Conservation (phyloP, 2,797 vertebrate genomes). For the Crypturellus tataupa region DNA sequence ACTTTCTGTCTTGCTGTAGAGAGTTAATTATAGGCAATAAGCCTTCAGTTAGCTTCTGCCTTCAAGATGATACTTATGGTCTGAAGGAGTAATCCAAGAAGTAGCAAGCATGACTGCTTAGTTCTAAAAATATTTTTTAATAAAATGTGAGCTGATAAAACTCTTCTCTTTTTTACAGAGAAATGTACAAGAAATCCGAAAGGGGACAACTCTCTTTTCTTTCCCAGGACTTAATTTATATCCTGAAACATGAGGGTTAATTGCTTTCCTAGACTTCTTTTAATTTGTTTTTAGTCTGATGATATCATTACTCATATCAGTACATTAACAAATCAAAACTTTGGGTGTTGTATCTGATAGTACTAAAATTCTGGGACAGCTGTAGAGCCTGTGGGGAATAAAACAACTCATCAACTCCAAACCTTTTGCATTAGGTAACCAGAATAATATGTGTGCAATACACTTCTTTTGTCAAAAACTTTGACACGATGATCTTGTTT, state of each 20-base stretch:
- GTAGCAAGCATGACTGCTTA: background rate
- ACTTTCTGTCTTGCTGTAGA: background rate
- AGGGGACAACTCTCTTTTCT: background rate
- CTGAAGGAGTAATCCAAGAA: background rate
- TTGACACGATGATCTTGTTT: background rate
- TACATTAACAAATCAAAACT: background rate
- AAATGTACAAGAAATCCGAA: constrained; percentile 8
- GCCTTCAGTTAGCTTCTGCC: background rate
- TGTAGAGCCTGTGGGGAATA: constrained; percentile 39
- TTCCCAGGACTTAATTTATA: background rate
- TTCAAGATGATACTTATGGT: background rate
- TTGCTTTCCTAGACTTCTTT: background rate
- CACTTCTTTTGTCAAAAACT: background rate
- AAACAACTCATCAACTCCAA: background rate
- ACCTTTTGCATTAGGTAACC: constrained; percentile 8
- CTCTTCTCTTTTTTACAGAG: background rate
- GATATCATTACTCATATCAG: background rate
- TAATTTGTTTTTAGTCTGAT: background rate
- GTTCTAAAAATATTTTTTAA: background rate
- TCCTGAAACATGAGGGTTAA: background rate
- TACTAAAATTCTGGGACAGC: constrained; percentile 2
- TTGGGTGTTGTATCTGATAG: background rate
- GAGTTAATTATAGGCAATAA: background rate
- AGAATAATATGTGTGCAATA: constrained; percentile 5
- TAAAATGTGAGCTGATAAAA: background rate